Evolutionary conservation across 2,888 invertebrate genomes (phyloP).

Genomic region (Atrina japonica): DNA sequence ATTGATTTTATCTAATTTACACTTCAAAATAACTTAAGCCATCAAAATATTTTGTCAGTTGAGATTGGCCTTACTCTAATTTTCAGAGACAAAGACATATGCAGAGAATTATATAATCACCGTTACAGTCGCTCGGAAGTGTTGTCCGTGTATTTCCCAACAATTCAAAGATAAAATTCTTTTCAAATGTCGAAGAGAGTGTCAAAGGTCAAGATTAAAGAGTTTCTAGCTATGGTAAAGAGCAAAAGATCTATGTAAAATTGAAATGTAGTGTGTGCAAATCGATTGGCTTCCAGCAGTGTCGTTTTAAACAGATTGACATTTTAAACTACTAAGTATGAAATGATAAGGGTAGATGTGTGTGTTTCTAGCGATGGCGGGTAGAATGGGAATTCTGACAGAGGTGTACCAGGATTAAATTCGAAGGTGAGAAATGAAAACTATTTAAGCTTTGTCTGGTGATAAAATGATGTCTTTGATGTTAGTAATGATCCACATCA

Average conservation of each 20-base stretch:
- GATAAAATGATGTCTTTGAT: conserved; percentile 12
- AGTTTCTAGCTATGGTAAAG: conserved; percentile 31
- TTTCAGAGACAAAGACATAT: neutral
- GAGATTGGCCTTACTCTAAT: neutral
- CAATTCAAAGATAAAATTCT: conserved; percentile 42
- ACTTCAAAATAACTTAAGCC: conserved; percentile 12
- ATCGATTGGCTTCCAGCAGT: conserved; percentile 32
- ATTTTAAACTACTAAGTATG: conserved; percentile 30
- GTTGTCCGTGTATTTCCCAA: conserved; percentile 9
- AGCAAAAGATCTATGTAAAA: conserved; percentile 35
- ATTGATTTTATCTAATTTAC: no score
- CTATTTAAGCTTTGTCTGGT: neutral
- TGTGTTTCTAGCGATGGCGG: conserved; percentile 25
- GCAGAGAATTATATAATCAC: conserved; percentile 28
- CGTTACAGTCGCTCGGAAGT: conserved; percentile 19
- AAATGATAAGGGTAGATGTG: conserved; percentile 23
- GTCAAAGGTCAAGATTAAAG: conserved; percentile 44
- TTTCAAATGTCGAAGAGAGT: conserved; percentile 31
- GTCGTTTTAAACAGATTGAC: conserved; percentile 33
- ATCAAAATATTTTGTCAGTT: conserved; percentile 18
- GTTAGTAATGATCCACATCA: no score
- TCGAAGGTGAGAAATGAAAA: neutral
- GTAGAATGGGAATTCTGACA: conserved; percentile 16
- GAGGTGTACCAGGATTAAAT: conserved; percentile 21
- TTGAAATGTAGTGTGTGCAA: conserved; percentile 26